Conservation (phyloP, 2,113 vertebrate species). For the Gymnobelideus leadbeateri region DNA sequence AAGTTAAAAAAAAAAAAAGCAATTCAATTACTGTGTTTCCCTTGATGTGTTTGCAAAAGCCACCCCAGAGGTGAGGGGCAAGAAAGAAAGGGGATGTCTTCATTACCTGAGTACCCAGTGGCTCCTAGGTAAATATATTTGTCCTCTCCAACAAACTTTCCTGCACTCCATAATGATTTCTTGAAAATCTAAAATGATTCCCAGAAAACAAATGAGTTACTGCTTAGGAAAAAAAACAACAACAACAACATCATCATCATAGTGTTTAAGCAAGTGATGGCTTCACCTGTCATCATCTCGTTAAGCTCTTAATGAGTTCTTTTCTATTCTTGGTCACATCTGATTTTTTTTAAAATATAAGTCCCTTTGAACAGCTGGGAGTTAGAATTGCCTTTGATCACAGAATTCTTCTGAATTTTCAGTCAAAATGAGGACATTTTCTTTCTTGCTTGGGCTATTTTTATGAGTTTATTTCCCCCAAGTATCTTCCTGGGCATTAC, state of each 20-base stretch:
- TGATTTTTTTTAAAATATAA: constrained; percentile 91
- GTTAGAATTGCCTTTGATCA: constrained; percentile 95
- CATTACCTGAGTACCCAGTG: constrained; percentile 68
- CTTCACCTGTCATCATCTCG: constrained; percentile 93
- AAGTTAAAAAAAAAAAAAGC: constrained; percentile 19
- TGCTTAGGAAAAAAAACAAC: constrained; percentile 43
- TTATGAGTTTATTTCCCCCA: constrained; percentile 82
- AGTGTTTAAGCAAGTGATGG: constrained; percentile 85
- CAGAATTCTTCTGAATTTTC: constrained; percentile 94
- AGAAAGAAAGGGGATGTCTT: constrained; percentile 75
- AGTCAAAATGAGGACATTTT: constrained; percentile 90
- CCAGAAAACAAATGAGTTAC: constrained; percentile 71
- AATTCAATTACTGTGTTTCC: constrained; percentile 68
- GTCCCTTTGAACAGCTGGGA: constrained; percentile 98
- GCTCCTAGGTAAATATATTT: constrained; percentile 50
- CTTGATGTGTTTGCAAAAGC: constrained; percentile 48
- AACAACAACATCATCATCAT: constrained; percentile 76
- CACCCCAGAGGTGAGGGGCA: neutral
- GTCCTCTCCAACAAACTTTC: constrained; percentile 73
- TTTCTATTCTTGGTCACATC: constrained; percentile 97
- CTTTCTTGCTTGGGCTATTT: constrained; percentile 84
- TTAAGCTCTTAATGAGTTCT: constrained; percentile 96
- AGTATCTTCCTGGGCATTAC: constrained; percentile 80
- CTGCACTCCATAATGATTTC: constrained; percentile 73
- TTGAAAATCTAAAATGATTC: constrained; percentile 76